Percentiles rank a stretch among this genome's conserved stretches.
Conservation (phyloP, 1,140 invertebrate species). For the Hycleus phaleratus region DNA sequence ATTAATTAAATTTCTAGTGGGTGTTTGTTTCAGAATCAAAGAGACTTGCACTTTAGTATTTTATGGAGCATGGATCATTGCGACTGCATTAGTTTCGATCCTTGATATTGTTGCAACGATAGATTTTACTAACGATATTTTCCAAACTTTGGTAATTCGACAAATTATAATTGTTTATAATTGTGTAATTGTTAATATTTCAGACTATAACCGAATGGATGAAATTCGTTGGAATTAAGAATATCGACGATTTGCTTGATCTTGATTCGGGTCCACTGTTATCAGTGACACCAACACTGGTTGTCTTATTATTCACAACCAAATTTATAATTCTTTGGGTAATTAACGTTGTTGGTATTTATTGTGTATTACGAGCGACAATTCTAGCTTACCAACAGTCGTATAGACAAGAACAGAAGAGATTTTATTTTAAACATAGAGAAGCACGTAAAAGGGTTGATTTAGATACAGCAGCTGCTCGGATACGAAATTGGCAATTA, state of each 20-base stretch:
- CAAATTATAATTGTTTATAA: conserved; percentile 3
- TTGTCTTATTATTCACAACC: too few relatives aligned
- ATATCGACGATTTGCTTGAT: conserved; percentile 10
- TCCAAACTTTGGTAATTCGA: conserved; percentile 20
- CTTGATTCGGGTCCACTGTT: too few relatives aligned
- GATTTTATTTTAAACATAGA: not conserved
- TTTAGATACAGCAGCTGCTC: not conserved
- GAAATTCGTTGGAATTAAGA: conserved; percentile 22
- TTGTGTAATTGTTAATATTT: conserved; percentile 4
- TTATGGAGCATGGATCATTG: conserved; percentile 24
- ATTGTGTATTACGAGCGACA: not conserved
- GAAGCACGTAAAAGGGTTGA: too few relatives aligned
- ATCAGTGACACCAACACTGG: not conserved
- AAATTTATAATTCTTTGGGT: conserved; percentile 17
- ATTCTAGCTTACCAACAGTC: too few relatives aligned
- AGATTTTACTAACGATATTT: conserved; percentile 22
- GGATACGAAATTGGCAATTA: conserved; percentile 25
- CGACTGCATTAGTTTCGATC: conserved; percentile 10
- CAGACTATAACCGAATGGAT: conserved; percentile 24
- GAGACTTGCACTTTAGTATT: conserved; percentile 17
- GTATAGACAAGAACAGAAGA: not conserved
- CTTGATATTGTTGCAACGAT: conserved; percentile 21
- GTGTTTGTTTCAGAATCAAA: conserved; percentile 17
- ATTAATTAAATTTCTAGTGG: conserved; percentile 14
- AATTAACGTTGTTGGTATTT: conserved; percentile 18